Conservation (phyloP, 2,797 vertebrate species). For the Smutsia gigantea region DNA sequence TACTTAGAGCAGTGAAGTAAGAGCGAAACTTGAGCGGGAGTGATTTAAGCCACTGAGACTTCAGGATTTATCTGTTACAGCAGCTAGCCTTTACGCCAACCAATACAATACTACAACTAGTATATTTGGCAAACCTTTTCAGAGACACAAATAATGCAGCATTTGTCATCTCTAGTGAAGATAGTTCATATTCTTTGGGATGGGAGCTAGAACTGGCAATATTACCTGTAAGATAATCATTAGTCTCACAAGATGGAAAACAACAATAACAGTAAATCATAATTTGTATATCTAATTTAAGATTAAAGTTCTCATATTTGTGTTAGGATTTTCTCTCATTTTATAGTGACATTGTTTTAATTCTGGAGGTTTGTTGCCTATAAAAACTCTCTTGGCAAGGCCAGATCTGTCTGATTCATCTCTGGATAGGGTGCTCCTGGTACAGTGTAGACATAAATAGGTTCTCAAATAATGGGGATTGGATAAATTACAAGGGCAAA, state of each 20-base stretch:
- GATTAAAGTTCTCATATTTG: not conserved
- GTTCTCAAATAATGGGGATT: slow-evolving; percentile 47
- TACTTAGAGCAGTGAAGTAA: not conserved
- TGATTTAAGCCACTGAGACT: not conserved
- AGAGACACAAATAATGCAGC: slow-evolving; percentile 12
- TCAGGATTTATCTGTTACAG: not conserved
- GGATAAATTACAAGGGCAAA: slow-evolving; percentile 25
- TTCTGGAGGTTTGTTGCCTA: not conserved
- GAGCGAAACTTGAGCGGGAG: not conserved
- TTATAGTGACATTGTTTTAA: slow-evolving; percentile 34
- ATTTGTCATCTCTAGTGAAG: not conserved
- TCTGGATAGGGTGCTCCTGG: not conserved
- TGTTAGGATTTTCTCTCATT: slow-evolving; percentile 32
- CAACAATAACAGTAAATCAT: slow-evolving; percentile 1
- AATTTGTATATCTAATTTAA: slow-evolving; percentile 14
- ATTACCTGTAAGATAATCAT: slow-evolving; percentile 24
- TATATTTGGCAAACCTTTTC: slow-evolving; percentile 16
- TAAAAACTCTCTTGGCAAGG: slow-evolving; percentile 21
- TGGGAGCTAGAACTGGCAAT: not conserved
- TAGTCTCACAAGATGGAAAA: slow-evolving; percentile 29
- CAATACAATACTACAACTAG: not conserved
- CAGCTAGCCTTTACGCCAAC: not conserved
- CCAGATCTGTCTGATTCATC: not conserved
- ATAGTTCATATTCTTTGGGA: slow-evolving; percentile 2
- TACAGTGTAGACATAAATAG: not conserved